phyloP scores from a whole-genome alignment of 2,113 vertebrate species.

The Entelurus aequoreus region DNA sequence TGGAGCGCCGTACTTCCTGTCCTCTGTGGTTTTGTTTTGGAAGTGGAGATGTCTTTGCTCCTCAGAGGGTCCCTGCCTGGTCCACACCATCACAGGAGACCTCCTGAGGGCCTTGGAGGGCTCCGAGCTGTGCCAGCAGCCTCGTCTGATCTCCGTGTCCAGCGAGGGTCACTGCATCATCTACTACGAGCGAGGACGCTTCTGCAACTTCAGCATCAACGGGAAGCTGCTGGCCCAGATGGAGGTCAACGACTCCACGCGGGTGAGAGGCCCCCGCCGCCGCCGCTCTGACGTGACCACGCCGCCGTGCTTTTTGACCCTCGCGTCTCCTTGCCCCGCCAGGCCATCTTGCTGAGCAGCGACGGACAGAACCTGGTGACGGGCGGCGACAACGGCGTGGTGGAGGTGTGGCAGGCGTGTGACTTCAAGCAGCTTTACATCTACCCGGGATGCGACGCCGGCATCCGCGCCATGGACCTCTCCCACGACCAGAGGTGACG shows the following conservation, averaged over 20 bases:
- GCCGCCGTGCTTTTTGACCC: too few species aligned
- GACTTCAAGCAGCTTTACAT: constrained; percentile 99
- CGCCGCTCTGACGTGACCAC: background rate
- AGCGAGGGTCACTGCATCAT: constrained; percentile 99
- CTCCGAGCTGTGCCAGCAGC: constrained; percentile 88
- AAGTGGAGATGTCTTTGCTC: background rate
- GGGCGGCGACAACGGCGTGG: constrained; percentile 96
- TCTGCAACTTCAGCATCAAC: constrained; percentile 99
- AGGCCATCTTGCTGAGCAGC: constrained; percentile 94
- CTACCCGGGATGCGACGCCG: constrained; percentile 97
- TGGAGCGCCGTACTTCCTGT: too few species aligned
- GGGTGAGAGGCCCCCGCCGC: constrained; percentile 73
- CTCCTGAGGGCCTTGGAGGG: constrained; percentile 93
- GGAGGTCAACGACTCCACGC: constrained; percentile 94
- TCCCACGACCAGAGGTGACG: constrained; percentile 96
- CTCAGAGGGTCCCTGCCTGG: constrained; percentile 95
- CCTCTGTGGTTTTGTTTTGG: background rate
- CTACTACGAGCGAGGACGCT: constrained; percentile 92
- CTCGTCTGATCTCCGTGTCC: constrained; percentile 95
- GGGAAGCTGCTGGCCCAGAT: constrained; percentile 95
- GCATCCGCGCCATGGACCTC: constrained; percentile 97
- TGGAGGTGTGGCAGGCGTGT: constrained; percentile 98
- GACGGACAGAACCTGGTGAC: constrained; percentile 98
- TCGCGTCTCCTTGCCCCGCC: background rate
- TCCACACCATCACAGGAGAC: constrained; percentile 98